A percentile compares a stretch with the other conserved stretches of the same genome.
Conservation (phyloP, 2,888 invertebrate species). For the Lagria hirta region DNA sequence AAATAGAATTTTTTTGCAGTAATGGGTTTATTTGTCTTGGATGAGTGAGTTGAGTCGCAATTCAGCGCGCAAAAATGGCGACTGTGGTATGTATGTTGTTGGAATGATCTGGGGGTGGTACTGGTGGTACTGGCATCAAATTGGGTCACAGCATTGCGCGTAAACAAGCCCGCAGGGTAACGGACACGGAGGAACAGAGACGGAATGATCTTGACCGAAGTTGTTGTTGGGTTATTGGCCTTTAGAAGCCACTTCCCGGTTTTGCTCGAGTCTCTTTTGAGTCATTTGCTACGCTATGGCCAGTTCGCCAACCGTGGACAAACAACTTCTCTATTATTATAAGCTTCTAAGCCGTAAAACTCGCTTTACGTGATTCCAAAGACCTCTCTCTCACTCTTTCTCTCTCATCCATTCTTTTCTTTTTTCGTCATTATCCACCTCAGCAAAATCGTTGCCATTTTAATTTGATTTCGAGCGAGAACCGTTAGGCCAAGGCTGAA, state of each 20-base stretch:
- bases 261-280: constrained; percentile 41
- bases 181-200: constrained; percentile 23
- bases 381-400: constrained; percentile 16
- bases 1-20: too few relatives aligned
- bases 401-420: too few relatives aligned
- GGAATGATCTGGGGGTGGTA: too few relatives aligned
- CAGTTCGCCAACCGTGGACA: constrained; percentile 44
- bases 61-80: too few relatives aligned
- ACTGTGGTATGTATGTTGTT: too few relatives aligned
- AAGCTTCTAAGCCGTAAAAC: constrained; percentile 30
- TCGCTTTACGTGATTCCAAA: constrained; percentile 23
- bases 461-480: too few relatives aligned
- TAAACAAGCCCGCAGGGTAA: constrained; percentile 18
- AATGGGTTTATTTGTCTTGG: too few relatives aligned
- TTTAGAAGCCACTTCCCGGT: constrained; percentile 47
- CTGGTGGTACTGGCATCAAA: too few relatives aligned
- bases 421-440: too few relatives aligned
- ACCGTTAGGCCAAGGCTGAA: too few relatives aligned
- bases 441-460: too few relatives aligned
- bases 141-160: constrained; percentile 17
- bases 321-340: constrained; percentile 42
- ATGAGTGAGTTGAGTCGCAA: too few relatives aligned
- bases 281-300: constrained; percentile 45
- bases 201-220: constrained; percentile 45
- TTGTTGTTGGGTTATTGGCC: constrained; percentile 47